phyloP scores from a whole-genome alignment of 2,888 invertebrate genomes.

The Dicranocentrus wangi region DNA sequence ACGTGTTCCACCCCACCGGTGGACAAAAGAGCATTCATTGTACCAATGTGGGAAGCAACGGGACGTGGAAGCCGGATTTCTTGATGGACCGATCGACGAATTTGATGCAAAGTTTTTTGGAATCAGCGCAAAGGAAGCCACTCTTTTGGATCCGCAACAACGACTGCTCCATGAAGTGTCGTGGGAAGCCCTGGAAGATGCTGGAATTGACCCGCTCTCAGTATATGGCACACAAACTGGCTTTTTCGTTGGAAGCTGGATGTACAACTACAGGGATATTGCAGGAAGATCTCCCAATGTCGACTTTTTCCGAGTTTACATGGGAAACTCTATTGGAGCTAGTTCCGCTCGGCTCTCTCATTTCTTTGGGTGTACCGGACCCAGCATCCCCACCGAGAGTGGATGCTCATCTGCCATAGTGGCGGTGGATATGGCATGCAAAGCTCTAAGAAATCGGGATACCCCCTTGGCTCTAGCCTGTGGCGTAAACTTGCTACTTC shows the following conservation, averaged over 20 bases:
- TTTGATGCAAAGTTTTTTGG: too few relatives aligned
- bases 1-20: slow-evolving; percentile 21
- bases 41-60: slow-evolving; percentile 5
- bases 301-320: slow-evolving; percentile 29
- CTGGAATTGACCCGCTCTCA: slow-evolving; percentile 15
- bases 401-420: slow-evolving; percentile 53
- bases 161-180: slow-evolving; percentile 26
- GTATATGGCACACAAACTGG: slow-evolving; percentile 9
- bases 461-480: slow-evolving; percentile 47
- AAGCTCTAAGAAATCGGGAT: slow-evolving; percentile 27
- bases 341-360: slow-evolving; percentile 19
- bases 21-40: slow-evolving; percentile 7
- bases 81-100: too few relatives aligned
- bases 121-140: too few relatives aligned
- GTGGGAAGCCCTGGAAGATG: slow-evolving; percentile 33
- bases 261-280: slow-evolving; percentile 22
- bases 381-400: slow-evolving; percentile 45
- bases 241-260: slow-evolving; percentile 38
- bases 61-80: slow-evolving; percentile 41
- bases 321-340: slow-evolving; percentile 26
- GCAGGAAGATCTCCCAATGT: background rate
- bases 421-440: slow-evolving; percentile 45
- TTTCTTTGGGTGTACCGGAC: slow-evolving; percentile 38
- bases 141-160: slow-evolving; percentile 29
- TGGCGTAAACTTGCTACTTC: slow-evolving; percentile 53